phyloP scores from a whole-genome alignment of 2,797 vertebrate species.

The Myoxocephalus aenaeus region DNA sequence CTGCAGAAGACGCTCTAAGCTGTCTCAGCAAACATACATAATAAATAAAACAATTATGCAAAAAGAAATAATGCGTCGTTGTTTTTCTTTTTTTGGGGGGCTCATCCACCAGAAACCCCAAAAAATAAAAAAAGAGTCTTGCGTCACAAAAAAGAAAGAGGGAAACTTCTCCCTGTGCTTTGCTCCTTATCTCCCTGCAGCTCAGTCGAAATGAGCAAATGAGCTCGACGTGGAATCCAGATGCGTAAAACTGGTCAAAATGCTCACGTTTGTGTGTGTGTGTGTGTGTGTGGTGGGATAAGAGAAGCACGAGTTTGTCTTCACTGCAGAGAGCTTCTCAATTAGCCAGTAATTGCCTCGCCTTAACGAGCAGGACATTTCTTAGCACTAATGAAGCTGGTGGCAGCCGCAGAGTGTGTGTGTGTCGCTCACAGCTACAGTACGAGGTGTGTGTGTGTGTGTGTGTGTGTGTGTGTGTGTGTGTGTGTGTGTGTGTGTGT shows the following conservation, averaged over 20 bases:
- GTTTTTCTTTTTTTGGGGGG: neutral
- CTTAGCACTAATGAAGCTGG: slow-evolving; percentile 78
- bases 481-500: slow-evolving; percentile 35
- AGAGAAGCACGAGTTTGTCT: slow-evolving; percentile 61
- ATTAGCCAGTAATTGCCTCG: slow-evolving; percentile 80
- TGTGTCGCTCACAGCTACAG: slow-evolving; percentile 17
- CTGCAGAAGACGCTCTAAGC: slow-evolving; percentile 19
- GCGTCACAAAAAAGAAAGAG: slow-evolving; percentile 27
- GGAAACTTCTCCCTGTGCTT: slow-evolving; percentile 9
- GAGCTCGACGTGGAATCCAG: slow-evolving; percentile 50
- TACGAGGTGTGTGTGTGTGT: slow-evolving; percentile 38
- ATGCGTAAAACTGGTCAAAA: slow-evolving; percentile 48
- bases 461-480: slow-evolving; percentile 44
- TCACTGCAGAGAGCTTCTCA: slow-evolving; percentile 72
- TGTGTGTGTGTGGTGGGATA: neutral
- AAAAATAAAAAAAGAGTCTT: too few relatives aligned
- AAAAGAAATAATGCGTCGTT: slow-evolving; percentile 43
- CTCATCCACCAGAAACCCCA: slow-evolving; percentile 11
- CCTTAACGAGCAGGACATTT: slow-evolving; percentile 79
- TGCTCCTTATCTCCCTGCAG: slow-evolving; percentile 30
- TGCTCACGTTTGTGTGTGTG: neutral
- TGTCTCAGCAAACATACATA: slow-evolving; percentile 12
- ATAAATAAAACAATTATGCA: slow-evolving; percentile 20
- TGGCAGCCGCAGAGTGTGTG: slow-evolving; percentile 54
- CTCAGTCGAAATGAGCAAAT: slow-evolving; percentile 41